Evolutionary conservation across 2,888 invertebrate genomes (phyloP).

Genomic region (Drosophila monieri): DNA sequence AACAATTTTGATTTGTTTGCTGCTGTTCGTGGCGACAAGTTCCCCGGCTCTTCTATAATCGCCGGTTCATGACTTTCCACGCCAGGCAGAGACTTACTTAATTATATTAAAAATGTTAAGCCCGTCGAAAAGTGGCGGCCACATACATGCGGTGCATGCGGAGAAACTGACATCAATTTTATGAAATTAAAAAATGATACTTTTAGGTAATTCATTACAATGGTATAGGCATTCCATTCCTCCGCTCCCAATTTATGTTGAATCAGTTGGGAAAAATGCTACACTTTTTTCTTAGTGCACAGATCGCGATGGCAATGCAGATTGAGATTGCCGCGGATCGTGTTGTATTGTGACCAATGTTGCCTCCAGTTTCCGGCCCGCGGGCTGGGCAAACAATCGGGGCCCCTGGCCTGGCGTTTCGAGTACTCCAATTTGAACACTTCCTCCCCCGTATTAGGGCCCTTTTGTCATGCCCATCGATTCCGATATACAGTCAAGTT

Average conservation of each 20-base stretch:
- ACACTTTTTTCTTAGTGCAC: slow-evolving; percentile 12
- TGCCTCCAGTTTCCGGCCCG: slow-evolving; percentile 70
- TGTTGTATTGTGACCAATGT: slow-evolving; percentile 50
- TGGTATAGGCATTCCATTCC: too few species aligned
- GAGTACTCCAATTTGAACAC: slow-evolving; percentile 73
- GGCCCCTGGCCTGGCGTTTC: slow-evolving; percentile 47
- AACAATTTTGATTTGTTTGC: slow-evolving; percentile 53
- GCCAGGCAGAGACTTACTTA: slow-evolving; percentile 48
- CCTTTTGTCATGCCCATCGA: slow-evolving; percentile 76
- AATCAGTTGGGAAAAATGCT: rapidly evolving
- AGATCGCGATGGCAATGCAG: slow-evolving; percentile 12
- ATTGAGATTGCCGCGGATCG: slow-evolving; percentile 24
- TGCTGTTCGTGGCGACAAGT: slow-evolving; percentile 20
- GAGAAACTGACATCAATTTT: neutral
- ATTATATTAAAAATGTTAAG: slow-evolving; percentile 60
- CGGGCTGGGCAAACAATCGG: slow-evolving; percentile 61
- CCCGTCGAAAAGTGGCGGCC: slow-evolving; percentile 32
- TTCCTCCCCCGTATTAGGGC: slow-evolving; percentile 75
- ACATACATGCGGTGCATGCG: neutral
- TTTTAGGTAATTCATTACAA: too few species aligned
- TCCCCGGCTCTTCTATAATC: slow-evolving; percentile 30
- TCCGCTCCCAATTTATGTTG: too few species aligned
- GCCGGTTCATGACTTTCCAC: slow-evolving; percentile 45
- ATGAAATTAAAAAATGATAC: neutral
- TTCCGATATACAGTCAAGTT: slow-evolving; percentile 75